A percentile compares a stretch with the other conserved stretches of the same genome.
phyloP scores from a whole-genome alignment of 2,113 vertebrate genomes.

The Spea bombifrons region DNA sequence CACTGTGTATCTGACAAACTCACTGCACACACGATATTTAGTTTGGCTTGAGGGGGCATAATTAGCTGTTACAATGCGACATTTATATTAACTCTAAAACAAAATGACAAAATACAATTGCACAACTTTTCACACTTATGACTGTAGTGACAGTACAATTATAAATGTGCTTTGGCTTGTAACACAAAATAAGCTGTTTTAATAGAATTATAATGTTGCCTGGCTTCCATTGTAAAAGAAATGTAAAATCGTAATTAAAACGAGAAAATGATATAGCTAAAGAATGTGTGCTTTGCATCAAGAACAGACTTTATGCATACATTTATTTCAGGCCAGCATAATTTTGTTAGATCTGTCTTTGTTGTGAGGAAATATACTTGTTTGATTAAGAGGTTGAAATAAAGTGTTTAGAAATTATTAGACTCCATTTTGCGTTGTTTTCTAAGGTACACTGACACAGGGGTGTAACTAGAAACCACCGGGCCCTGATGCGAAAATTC shows the following conservation, averaged over 20 bases:
- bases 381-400: too few relatives aligned
- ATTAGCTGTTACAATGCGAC: slow-evolving; percentile 6
- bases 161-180: slow-evolving; percentile 8
- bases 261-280: neutral
- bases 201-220: neutral
- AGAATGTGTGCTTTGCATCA: neutral
- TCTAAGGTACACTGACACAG: too few relatives aligned
- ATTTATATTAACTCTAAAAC: slow-evolving; percentile 20
- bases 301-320: neutral
- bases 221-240: neutral
- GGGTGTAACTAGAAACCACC: too few relatives aligned
- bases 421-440: too few relatives aligned
- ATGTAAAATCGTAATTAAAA: neutral
- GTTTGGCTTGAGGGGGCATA: slow-evolving; percentile 23
- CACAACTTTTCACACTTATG: neutral
- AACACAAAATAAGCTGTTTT: neutral
- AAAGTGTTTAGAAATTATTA: too few relatives aligned
- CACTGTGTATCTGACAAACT: slow-evolving; percentile 33
- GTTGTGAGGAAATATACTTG: too few relatives aligned
- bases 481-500: too few relatives aligned
- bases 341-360: neutral
- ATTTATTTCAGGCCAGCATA: neutral
- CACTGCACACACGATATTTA: slow-evolving; percentile 14
- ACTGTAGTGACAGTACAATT: slow-evolving; percentile 6
- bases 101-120: slow-evolving; percentile 16